These are phyloP conservation scores for Microcaecilia unicolor DNA, from an alignment of 2,797 vertebrate species.

Conservation along the genomic window DNA sequence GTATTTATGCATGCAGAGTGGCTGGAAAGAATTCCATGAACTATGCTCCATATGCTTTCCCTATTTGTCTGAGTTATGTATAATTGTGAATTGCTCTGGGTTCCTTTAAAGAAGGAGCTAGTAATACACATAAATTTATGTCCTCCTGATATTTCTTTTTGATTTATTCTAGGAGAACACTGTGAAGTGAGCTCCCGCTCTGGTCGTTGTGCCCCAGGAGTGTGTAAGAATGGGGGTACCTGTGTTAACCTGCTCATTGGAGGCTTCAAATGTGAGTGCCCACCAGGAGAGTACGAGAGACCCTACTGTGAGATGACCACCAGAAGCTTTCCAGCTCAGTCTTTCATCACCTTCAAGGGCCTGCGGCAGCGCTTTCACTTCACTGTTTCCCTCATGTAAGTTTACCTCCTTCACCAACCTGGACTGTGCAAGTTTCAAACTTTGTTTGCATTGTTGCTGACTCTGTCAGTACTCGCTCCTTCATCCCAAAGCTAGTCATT, in stretches of 20 bases:
- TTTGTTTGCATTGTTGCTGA: too few species aligned
- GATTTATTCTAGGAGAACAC: slow-evolving; percentile 65
- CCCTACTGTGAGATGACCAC: slow-evolving; percentile 95
- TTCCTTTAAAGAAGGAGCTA: neutral
- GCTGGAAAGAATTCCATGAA: too few species aligned
- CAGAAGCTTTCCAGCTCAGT: slow-evolving; percentile 85
- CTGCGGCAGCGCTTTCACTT: slow-evolving; percentile 94
- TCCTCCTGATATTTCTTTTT: neutral
- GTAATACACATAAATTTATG: neutral
- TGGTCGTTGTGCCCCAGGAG: slow-evolving; percentile 74
- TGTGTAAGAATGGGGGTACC: slow-evolving; percentile 89
- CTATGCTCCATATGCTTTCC: too few species aligned
- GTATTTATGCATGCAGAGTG: too few species aligned
- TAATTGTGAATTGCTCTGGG: too few species aligned
- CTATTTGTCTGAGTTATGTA: too few species aligned
- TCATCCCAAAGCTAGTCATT: too few species aligned
- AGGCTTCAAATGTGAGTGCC: slow-evolving; percentile 88
- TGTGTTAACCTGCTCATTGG: slow-evolving; percentile 86
- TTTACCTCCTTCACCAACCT: too few species aligned
- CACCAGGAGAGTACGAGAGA: slow-evolving; percentile 71
- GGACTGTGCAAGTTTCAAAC: too few species aligned
- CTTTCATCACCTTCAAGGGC: slow-evolving; percentile 93
- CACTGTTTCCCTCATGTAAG: slow-evolving; percentile 86
- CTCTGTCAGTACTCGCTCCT: too few species aligned
- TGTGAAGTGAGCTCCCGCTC: slow-evolving; percentile 81